Evolutionary conservation across 2,113 vertebrate species (phyloP), one percentile per base, ranked within the genome.

Genomic region (Oreamnos americanus): DNA sequence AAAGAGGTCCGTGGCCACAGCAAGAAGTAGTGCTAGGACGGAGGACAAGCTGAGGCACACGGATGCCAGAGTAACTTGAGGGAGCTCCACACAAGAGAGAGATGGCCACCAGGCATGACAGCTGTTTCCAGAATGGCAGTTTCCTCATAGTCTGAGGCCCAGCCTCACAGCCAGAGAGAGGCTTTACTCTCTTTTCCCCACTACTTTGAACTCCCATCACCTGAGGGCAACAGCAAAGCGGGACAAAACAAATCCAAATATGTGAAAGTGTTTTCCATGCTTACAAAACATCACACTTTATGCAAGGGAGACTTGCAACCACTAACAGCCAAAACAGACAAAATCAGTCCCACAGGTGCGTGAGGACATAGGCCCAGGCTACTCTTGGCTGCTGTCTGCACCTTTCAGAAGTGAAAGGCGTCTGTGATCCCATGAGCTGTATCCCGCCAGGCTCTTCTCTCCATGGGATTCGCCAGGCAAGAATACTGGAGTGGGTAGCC

Each of bases 271-370:
- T 33, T 96, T 90, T 87, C 57, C 47, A 84, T 95, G 67, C 53
- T 94, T 81, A 39, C 67, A 83, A 92, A 96, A 92, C 62, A 93
- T 71, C 88, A 55, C 0, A 0, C 33, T 96, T 92, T 84, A 95
- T 64, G 89, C 85, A 90, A 92, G 51, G 47, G 64, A 79, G 62
- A 57, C 45, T 87, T 87, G 93, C 58, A 87, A 88, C 57, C 53
- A 47, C 26, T 49, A 23, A 28, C 86, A 94, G 81, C 92, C 76
- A 81, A 96, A 97, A 78, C 71, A 94, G 88, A 58, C 64, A 76
- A 92, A 96, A 97, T 96, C 93, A 94, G 89, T 76, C 36, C 78
- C 28, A 43, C 94, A 96, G 89, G 76, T 97, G 94, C 87, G 57
- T 67, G 81, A 93, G 57, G 89, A 76, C 43, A 47, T 62, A 81